These are phyloP conservation scores for Brachirus orientalis DNA, from an alignment of 2,113 vertebrate species.

Conservation along the genomic window DNA sequence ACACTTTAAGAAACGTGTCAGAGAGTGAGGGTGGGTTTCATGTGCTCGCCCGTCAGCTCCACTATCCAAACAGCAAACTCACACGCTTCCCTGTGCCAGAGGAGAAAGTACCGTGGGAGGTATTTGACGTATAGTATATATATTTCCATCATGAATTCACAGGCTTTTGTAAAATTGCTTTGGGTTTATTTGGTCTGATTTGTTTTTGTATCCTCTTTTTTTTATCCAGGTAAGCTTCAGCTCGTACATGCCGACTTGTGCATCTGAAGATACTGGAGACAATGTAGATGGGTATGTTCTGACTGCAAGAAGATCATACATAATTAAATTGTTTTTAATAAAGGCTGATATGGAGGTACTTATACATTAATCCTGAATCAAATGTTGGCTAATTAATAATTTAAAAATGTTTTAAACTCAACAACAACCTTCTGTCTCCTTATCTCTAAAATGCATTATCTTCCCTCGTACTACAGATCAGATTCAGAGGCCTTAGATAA, in stretches of 20 bases:
- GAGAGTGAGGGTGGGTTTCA: conserved; percentile 69
- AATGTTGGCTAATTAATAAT: neutral
- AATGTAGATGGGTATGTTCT: conserved; percentile 60
- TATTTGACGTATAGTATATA: too few species aligned
- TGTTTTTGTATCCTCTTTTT: conserved; percentile 5
- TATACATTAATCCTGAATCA: neutral
- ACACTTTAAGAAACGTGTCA: neutral
- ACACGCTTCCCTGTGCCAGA: conserved; percentile 91
- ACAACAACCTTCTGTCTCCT: neutral
- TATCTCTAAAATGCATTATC: neutral
- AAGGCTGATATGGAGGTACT: neutral
- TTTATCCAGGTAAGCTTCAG: conserved; percentile 83
- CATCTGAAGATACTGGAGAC: conserved; percentile 37
- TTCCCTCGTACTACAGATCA: conserved; percentile 55
- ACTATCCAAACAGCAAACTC: conserved; percentile 82
- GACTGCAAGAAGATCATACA: too few species aligned
- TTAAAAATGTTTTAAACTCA: too few species aligned
- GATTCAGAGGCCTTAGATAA: conserved; percentile 48
- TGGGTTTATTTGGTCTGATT: neutral
- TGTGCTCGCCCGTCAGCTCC: conserved; percentile 82
- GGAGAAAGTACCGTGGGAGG: conserved; percentile 96
- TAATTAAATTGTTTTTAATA: too few species aligned
- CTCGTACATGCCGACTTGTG: conserved; percentile 81
- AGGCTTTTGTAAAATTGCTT: neutral
- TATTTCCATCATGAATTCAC: neutral